Conservation (phyloP, 2,888 invertebrate genomes). For the Phanerotoma sp. region DNA sequence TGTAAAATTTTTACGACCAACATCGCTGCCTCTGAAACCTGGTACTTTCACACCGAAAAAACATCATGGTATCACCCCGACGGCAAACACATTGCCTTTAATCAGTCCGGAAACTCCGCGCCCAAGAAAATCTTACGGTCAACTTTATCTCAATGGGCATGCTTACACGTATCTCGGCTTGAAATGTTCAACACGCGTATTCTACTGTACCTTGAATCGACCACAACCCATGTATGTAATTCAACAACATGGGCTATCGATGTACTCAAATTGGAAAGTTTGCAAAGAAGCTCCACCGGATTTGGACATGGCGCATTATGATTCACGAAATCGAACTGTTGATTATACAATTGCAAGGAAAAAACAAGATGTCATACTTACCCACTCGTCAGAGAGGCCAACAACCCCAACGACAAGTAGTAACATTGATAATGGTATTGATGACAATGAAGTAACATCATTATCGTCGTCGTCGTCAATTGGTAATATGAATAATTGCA, state of each 20-base stretch:
- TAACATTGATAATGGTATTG: constrained; percentile 41
- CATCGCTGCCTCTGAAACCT: constrained; percentile 80
- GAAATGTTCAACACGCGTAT: constrained; percentile 87
- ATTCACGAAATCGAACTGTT: constrained; percentile 73
- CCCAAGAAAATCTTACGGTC: constrained; percentile 85
- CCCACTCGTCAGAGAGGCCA: constrained; percentile 68
- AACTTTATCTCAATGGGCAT: constrained; percentile 86
- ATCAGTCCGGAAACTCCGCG: constrained; percentile 91
- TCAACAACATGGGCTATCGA: constrained; percentile 85
- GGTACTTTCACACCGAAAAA: constrained; percentile 80
- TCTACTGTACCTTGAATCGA: constrained; percentile 90
- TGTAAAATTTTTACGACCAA: constrained; percentile 77
- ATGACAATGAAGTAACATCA: constrained; percentile 39
- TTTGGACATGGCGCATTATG: constrained; percentile 62
- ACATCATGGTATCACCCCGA: constrained; percentile 80
- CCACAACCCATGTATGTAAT: constrained; percentile 95
- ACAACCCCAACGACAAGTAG: constrained; percentile 55
- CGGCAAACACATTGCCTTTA: constrained; percentile 77
- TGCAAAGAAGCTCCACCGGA: constrained; percentile 51
- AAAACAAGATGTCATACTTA: constrained; percentile 65
- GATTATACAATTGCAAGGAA: constrained; percentile 65
- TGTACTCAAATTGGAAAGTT: constrained; percentile 96
- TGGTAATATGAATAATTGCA: no score
- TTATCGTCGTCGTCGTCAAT: no score
- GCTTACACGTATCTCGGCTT: constrained; percentile 89